Percentiles rank a stretch among this genome's conserved stretches.
Evolutionary conservation across 2,888 invertebrate genomes (phyloP).

Genomic region (Panopea generosa): DNA sequence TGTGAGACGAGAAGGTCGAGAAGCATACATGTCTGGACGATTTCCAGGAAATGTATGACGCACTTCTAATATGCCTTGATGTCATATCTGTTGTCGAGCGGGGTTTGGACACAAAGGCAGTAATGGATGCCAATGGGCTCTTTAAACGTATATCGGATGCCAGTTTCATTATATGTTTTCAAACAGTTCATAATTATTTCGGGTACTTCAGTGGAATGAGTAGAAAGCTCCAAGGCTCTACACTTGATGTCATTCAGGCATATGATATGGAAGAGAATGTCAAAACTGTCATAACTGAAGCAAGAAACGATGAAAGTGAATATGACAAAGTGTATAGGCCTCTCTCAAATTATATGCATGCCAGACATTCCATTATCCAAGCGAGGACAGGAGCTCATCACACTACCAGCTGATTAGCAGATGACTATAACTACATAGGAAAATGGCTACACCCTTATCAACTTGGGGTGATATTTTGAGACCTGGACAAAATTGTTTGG

Average conservation of each 20-base stretch:
- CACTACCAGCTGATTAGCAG: no score
- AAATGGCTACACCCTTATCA: no score
- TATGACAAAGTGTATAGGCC: no score
- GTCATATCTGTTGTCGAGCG: constrained; percentile 27
- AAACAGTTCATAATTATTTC: constrained; percentile 32
- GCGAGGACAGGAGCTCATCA: no score
- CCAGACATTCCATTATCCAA: no score
- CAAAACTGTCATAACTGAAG: constrained; percentile 19
- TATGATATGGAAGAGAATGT: constrained; percentile 24
- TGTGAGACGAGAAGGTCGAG: constrained; percentile 48
- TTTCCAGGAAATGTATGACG: constrained; percentile 32
- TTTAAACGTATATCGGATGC: constrained; percentile 32
- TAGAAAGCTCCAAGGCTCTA: constrained; percentile 40
- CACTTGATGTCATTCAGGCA: constrained; percentile 37
- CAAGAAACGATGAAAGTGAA: constrained; percentile 17
- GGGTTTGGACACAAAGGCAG: constrained; percentile 42
- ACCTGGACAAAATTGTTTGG: no score
- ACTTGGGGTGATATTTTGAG: no score
- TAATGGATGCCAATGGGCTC: constrained; percentile 37
- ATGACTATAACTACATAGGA: no score
- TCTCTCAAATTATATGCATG: no score
- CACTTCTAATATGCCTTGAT: constrained; percentile 31
- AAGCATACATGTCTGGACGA: constrained; percentile 26
- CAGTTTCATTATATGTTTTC: constrained; percentile 35
- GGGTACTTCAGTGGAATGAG: constrained; percentile 21